phyloP scores from a whole-genome alignment of 2,797 vertebrate species.

The Protonibea diacanthus region DNA sequence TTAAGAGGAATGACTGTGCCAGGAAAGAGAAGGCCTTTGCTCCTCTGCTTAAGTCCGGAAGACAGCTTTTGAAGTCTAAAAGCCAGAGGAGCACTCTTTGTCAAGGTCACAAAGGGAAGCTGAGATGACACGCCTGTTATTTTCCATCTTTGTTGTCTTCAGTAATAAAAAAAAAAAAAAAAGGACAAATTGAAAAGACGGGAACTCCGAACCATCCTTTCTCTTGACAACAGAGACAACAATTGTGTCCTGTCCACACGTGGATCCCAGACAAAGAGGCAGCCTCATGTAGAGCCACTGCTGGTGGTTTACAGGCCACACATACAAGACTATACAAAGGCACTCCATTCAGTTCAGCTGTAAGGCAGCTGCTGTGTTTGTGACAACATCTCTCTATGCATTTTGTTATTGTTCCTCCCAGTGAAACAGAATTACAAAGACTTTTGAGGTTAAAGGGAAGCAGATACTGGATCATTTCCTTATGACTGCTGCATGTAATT shows the following conservation, averaged over 20 bases:
- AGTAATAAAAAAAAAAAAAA: slow-evolving; percentile 63
- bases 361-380: slow-evolving; percentile 62
- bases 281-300: slow-evolving; percentile 67
- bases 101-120: slow-evolving; percentile 75
- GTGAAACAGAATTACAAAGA: slow-evolving; percentile 44
- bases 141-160: slow-evolving; percentile 75
- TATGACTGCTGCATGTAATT: slow-evolving; percentile 2
- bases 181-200: slow-evolving; percentile 65
- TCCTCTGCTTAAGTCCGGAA: slow-evolving; percentile 66
- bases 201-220: slow-evolving; percentile 73
- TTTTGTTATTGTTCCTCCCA: slow-evolving; percentile 59
- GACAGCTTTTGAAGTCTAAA: slow-evolving; percentile 67
- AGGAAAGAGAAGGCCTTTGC: slow-evolving; percentile 76
- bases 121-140: slow-evolving; percentile 72
- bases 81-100: slow-evolving; percentile 64
- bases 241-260: slow-evolving; percentile 78
- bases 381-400: slow-evolving; percentile 64
- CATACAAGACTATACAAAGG: slow-evolving; percentile 77
- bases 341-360: slow-evolving; percentile 72
- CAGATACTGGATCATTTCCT: slow-evolving; percentile 41
- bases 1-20: slow-evolving; percentile 61
- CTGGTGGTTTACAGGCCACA: slow-evolving; percentile 70
- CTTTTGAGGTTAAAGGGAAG: slow-evolving; percentile 45
- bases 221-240: slow-evolving; percentile 74
- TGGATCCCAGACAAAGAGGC: slow-evolving; percentile 76